phyloP scores from a whole-genome alignment of 2,888 invertebrate genomes.

The Fabriciana adippe region DNA sequence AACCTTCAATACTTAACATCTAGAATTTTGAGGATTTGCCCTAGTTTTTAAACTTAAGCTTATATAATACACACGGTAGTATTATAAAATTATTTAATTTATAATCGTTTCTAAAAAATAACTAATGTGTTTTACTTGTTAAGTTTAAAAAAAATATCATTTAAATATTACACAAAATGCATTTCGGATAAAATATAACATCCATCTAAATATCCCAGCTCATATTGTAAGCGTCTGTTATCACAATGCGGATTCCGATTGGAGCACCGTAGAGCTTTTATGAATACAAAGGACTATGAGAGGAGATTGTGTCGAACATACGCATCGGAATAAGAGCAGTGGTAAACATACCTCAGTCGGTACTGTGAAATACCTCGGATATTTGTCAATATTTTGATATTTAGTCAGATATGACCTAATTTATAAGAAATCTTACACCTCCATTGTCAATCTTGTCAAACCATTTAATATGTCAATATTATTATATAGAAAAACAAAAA shows the following conservation, averaged over 20 bases:
- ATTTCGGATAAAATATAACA: neutral
- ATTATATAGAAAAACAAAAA: neutral
- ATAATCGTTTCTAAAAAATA: neutral
- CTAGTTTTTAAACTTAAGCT: slow-evolving; percentile 54
- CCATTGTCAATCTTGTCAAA: neutral
- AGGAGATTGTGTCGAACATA: slow-evolving; percentile 29
- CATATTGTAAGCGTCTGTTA: slow-evolving; percentile 32
- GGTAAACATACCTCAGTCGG: neutral
- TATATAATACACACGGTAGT: slow-evolving; percentile 37
- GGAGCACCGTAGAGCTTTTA: slow-evolving; percentile 49
- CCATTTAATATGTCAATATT: too few relatives aligned
- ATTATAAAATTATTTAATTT: neutral
- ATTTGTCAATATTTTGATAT: slow-evolving; percentile 14
- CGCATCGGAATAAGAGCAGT: slow-evolving; percentile 24
- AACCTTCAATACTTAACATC: slow-evolving; percentile 69
- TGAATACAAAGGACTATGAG: slow-evolving; percentile 52
- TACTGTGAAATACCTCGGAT: slow-evolving; percentile 1
- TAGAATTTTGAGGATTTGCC: slow-evolving; percentile 71
- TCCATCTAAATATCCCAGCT: slow-evolving; percentile 19
- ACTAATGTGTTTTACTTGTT: too few relatives aligned
- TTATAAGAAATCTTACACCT: neutral
- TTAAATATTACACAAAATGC: neutral
- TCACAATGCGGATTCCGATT: slow-evolving; percentile 48
- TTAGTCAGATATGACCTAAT: neutral
- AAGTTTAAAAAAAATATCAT: neutral